Evolutionary conservation across 2,797 vertebrate genomes (phyloP).

Genomic region (Odontamblyopus lacepedii): DNA sequence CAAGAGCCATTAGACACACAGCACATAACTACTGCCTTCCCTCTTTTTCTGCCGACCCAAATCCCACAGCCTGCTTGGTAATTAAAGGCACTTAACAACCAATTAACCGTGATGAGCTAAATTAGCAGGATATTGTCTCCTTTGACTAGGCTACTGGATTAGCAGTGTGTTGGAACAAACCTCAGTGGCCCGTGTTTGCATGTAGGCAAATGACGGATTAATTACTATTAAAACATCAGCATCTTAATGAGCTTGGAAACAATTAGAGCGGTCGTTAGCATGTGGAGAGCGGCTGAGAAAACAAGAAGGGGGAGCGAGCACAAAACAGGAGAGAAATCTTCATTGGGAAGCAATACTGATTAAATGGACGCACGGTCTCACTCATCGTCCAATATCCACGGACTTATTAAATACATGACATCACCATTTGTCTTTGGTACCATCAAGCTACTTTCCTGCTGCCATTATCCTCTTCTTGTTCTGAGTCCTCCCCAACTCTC

Average conservation of each 20-base stretch:
- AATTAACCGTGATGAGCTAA: constrained; percentile 80
- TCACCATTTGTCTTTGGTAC: constrained; percentile 72
- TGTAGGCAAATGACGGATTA: constrained; percentile 80
- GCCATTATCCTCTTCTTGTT: constrained; percentile 58
- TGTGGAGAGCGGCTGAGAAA: constrained; percentile 63
- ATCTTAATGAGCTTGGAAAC: constrained; percentile 78
- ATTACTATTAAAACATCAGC: constrained; percentile 80
- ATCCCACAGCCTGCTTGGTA: constrained; percentile 72
- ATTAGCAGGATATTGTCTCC: constrained; percentile 77
- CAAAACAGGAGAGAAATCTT: constrained; percentile 73
- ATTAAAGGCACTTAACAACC: constrained; percentile 80
- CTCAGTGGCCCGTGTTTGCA: constrained; percentile 74
- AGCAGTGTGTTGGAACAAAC: constrained; percentile 71
- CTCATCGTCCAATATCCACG: constrained; percentile 74
- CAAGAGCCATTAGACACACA: constrained; percentile 56
- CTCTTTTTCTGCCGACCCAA: constrained; percentile 56
- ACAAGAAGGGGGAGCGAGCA: constrained; percentile 35
- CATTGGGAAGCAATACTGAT: constrained; percentile 76
- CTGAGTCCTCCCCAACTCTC: constrained; percentile 55
- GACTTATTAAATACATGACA: constrained; percentile 77
- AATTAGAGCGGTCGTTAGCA: constrained; percentile 75
- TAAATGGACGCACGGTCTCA: constrained; percentile 75
- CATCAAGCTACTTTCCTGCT: constrained; percentile 67
- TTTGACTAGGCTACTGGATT: constrained; percentile 71
- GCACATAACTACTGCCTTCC: constrained; percentile 46